Evolutionary conservation across 2,888 invertebrate species (phyloP), one percentile per base, ranked within the genome.

Genomic region (Molanna angustata): DNA sequence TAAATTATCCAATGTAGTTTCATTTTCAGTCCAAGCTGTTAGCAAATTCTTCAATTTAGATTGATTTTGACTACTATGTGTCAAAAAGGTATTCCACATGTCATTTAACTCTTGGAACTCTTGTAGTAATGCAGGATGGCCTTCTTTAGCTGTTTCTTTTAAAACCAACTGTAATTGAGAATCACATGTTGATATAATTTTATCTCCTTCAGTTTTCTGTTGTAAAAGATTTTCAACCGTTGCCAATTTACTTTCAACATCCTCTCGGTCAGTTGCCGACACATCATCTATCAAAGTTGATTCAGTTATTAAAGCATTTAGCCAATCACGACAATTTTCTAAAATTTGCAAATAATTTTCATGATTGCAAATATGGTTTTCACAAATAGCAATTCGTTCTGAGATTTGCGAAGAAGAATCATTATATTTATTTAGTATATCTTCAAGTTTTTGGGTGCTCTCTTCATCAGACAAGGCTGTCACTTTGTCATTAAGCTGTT

Each of bases 401-500:
- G 82, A 79, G 0, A 90, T 81, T 63, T 85, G 82, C 54, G 81
- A 78, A 0, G 84, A 79, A 54, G 91, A 73, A 35, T 80, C 75
- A 43, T 81, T 82, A 64, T 92, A 92, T 58, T 84, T 83, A 13
- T 83, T 78, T 43, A 89, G 80, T n/a, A 86, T 86, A 53, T 83
- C 83, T 11, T 81, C 79, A 9, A 94, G 76, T 67, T 87, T 87
- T 21, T 82, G 81, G 61, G 85, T 85, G 0, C 88, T 85, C 62
- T 91, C 90, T 54, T 86, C 84, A 64, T 94, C 93, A 1, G 86
- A 83, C 58, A 94, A 78, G 6, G 84, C 78, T 27, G 85, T 84
- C 1, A 91, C 84, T 69, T 93, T 90, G 13, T 90, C 90, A 61
- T 87, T 85, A 3, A 96, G 71, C 63, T 93, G 91, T 60, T 88